Percentiles rank a stretch among this genome's conserved stretches.
phyloP scores from a whole-genome alignment of 2,113 vertebrate genomes.

The Stomatorhinus ivindoensis region DNA sequence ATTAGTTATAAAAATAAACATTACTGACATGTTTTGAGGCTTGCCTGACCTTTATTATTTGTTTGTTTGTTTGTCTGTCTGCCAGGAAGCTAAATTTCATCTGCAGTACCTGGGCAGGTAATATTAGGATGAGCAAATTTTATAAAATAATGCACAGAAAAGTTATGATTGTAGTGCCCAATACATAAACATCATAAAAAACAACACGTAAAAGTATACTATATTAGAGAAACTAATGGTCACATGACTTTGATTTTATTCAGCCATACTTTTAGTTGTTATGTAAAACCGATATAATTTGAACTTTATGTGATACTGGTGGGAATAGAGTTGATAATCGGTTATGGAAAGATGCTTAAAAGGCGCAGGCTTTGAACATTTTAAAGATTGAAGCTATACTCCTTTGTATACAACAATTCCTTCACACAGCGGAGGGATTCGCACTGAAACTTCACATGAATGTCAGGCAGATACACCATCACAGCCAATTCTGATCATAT shows the following conservation, averaged over 20 bases:
- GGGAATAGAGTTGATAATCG: neutral
- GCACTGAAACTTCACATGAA: neutral
- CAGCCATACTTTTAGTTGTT: neutral
- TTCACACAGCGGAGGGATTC: neutral
- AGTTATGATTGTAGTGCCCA: neutral
- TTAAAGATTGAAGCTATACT: neutral
- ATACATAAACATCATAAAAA: neutral
- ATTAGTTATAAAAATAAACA: neutral
- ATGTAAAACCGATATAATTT: neutral
- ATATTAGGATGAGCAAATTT: neutral
- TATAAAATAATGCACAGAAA: neutral
- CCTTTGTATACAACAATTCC: neutral
- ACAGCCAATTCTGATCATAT: neutral
- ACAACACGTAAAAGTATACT: neutral
- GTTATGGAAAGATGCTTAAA: neutral
- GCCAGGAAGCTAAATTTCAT: neutral
- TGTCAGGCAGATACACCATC: neutral
- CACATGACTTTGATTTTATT: neutral
- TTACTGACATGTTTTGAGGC: neutral
- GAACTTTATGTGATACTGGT: neutral
- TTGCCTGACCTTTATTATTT: neutral
- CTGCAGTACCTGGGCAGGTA: neutral
- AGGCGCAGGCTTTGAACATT: neutral
- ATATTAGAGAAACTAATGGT: neutral
- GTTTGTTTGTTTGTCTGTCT: neutral